Evolutionary conservation across 2,797 vertebrate genomes (phyloP).

Genomic region (Limosa lapponica): DNA sequence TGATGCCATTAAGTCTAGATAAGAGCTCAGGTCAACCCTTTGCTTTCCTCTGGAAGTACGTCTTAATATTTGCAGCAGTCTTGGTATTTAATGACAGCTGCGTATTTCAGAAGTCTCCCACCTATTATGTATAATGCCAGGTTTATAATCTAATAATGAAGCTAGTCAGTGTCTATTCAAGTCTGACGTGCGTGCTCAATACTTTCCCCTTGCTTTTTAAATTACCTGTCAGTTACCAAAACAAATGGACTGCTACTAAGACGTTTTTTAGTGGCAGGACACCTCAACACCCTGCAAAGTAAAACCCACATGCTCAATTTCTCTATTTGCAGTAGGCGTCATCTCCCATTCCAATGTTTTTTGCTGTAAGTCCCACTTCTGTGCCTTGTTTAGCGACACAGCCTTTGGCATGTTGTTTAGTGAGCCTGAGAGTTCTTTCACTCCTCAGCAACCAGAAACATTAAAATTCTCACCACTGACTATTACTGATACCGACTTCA

Average conservation of each 20-base stretch:
- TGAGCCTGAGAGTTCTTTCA: neutral
- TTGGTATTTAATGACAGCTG: neutral
- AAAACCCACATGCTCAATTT: neutral
- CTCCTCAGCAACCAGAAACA: neutral
- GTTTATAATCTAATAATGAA: neutral
- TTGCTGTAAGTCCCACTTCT: neutral
- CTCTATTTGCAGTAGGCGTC: neutral
- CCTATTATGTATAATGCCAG: conserved; percentile 4
- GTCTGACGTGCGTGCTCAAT: neutral
- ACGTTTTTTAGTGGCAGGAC: neutral
- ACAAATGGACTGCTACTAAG: neutral
- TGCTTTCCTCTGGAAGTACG: neutral
- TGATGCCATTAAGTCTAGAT: neutral
- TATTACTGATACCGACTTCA: neutral
- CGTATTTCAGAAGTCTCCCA: neutral
- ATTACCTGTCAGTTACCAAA: neutral
- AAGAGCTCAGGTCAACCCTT: neutral
- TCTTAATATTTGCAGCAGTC: neutral
- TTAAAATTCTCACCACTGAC: neutral
- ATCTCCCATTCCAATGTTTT: neutral
- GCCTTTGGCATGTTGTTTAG: neutral
- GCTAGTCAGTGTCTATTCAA: neutral
- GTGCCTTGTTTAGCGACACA: neutral
- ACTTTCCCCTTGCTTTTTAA: neutral
- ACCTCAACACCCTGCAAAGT: neutral